Evolutionary conservation across 2,113 vertebrate species (phyloP), one percentile per base, ranked within the genome.

Genomic region (Clarias gariepinus): DNA sequence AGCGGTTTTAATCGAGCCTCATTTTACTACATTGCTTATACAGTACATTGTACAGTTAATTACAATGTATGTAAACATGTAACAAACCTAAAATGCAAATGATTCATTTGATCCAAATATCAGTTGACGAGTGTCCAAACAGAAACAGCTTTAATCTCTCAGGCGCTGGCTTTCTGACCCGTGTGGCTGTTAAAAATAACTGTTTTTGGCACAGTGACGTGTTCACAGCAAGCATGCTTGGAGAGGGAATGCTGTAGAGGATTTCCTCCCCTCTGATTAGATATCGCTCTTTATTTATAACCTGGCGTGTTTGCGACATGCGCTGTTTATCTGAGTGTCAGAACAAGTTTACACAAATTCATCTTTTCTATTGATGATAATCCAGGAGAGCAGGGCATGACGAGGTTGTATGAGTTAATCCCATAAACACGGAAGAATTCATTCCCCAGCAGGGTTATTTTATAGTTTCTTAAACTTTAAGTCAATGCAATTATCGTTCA

Each of bases 261-360:
- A 81, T 81, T 81, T 58, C 78, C 53, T 80, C 30, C 23, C 15
- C 71, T 30, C 57, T 77, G 83, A 76, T 85, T 63, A 53, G 58
- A 66, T 77, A 78, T 83, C 60, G 77, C 1, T 18, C 16, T 12
- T 85, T 85, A 78, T 85, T 85, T 78, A 78, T 85, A 85, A 78
- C 3, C 21, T n/a, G 15, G n/a, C 9, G 33, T 15, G 68, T 18
- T 23, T 6, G 55, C 16, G 52, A 78, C 74, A 3, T 57, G 25
- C 8, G 21, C 47, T n/a, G 74, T 78, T 55, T 28, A 30, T n/a
- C 15, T 78, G 52, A 8, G 74, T 2, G 3, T 18, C 74, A 78
- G 25, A 52, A 28, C 25, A 2, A n/a, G 25, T 57, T 57, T 28
- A 55, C 2, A 19, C 25, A 0, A 18, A 28, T 78, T 30, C 4